Evolutionary conservation across 2,797 vertebrate species (phyloP).

Genomic region (Hypotaenidia philippensis): DNA sequence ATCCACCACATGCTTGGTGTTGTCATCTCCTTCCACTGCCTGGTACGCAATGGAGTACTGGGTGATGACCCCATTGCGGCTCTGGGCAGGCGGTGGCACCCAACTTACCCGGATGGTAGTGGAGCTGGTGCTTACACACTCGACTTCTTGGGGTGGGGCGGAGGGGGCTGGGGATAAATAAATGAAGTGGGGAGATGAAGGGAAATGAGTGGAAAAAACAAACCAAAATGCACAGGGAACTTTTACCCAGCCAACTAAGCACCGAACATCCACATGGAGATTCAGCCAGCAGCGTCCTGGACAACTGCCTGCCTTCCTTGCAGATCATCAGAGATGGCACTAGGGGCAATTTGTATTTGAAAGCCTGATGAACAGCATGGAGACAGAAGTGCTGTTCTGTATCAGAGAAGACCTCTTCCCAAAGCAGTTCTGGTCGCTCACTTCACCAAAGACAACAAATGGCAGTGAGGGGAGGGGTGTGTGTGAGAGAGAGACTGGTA

Average conservation of each 20-base stretch:
- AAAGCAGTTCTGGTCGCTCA: neutral
- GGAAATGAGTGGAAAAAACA: slow-evolving; percentile 78
- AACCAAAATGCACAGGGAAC: slow-evolving; percentile 68
- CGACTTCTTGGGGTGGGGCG: slow-evolving; percentile 96
- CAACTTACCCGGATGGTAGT: slow-evolving; percentile 99
- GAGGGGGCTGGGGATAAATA: slow-evolving; percentile 94
- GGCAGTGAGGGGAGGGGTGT: neutral
- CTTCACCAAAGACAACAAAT: slow-evolving; percentile 17
- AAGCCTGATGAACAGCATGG: neutral
- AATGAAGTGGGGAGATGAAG: slow-evolving; percentile 81
- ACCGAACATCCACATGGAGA: neutral
- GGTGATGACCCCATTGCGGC: slow-evolving; percentile 95
- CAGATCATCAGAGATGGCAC: neutral
- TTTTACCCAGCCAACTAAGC: slow-evolving; percentile 73
- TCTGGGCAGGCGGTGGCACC: slow-evolving; percentile 94
- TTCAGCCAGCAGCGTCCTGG: neutral
- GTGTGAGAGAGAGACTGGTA: neutral
- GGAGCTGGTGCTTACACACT: slow-evolving; percentile 93
- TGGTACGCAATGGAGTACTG: slow-evolving; percentile 97
- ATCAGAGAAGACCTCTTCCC: neutral
- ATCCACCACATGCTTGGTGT: slow-evolving; percentile 88
- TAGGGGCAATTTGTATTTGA: neutral
- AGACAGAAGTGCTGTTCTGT: neutral
- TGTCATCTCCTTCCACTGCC: slow-evolving; percentile 92
- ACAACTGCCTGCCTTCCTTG: neutral